Evolutionary conservation across 2,888 invertebrate genomes (phyloP).

Genomic region (Andricus curvator): DNA sequence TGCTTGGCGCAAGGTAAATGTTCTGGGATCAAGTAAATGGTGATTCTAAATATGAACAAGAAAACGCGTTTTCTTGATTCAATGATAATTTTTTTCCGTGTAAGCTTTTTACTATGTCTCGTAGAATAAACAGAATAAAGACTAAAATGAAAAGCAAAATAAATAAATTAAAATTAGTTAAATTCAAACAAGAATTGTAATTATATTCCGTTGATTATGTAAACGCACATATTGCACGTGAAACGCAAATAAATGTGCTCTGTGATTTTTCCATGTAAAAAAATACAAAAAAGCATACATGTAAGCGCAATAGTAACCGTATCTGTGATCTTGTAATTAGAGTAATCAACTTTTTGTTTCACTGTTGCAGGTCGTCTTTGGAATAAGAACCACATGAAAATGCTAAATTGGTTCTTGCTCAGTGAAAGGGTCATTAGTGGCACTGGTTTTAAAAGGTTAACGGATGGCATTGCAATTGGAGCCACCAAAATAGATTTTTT

Average conservation of each 20-base stretch:
- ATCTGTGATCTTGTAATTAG: slow-evolving; percentile 59
- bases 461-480: not conserved
- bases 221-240: slow-evolving; percentile 8
- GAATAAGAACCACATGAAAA: not conserved
- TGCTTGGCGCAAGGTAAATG: too few species aligned
- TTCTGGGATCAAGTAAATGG: too few species aligned
- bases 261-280: not conserved
- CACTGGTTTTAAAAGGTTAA: not conserved
- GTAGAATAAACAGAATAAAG: not conserved
- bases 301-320: slow-evolving; percentile 21
- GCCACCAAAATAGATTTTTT: not conserved
- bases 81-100: too few species aligned
- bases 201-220: slow-evolving; percentile 23
- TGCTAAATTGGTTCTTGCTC: not conserved
- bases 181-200: not conserved
- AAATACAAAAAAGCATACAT: too few species aligned
- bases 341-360: slow-evolving; percentile 60
- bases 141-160: not conserved
- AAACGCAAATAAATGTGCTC: not conserved
- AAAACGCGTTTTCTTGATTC: too few species aligned
- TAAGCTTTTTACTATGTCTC: not conserved
- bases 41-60: too few species aligned
- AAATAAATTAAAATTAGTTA: not conserved
- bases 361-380: slow-evolving; percentile 30
- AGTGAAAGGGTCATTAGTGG: not conserved